Evolutionary conservation across 2,797 vertebrate species (phyloP), one percentile per base, ranked within the genome.

Genomic region (Antennarius maculatus): DNA sequence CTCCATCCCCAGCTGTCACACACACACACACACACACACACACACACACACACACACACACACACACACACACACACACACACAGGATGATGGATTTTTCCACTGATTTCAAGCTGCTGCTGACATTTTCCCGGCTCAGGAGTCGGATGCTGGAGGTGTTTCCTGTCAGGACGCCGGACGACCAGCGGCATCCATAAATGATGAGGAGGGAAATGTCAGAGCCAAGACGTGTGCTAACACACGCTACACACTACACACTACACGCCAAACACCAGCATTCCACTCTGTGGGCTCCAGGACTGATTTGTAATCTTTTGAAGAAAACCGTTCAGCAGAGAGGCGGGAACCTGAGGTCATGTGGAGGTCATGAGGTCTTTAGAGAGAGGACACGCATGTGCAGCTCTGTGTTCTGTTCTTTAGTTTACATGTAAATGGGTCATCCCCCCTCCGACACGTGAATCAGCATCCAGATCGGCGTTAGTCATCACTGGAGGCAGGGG

Each of bases 81-180:
- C 43, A 46, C 43, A 46, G 63, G 41, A 69, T 42, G 59, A 77
- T 79, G 54, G 81, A 82, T 86, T 84, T 45, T 82, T 81, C 61
- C 46, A 28, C 54, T 12, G 78, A 84, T 76, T 86, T 87, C 81
- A 87, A 80, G 80, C 86, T 86, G 86, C 71, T 80, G 71, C 69
- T 92, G 89, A 91, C 91, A 90, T 91, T 91, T 89, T 55, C 77
- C 61, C 53, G 83, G 76, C 61, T 86, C 83, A 59, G 81, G 81
- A 70, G 76, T 27, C 10, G 9, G 1, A 79, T 54, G 47, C 67
- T 81, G 69, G 69, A 78, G 48, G 60, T 89, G 87, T 88, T 84
- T 81, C 83, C 74, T 39, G 70, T 82, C 66, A 0, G 60, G 8
- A 41, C 41, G 52, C 55, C 69, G 86, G 79, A 81, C n/a, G 74